Base-by-base conservation (phyloP, 2,888 invertebrate species). In the Sarcophaga variegata region DNA sequence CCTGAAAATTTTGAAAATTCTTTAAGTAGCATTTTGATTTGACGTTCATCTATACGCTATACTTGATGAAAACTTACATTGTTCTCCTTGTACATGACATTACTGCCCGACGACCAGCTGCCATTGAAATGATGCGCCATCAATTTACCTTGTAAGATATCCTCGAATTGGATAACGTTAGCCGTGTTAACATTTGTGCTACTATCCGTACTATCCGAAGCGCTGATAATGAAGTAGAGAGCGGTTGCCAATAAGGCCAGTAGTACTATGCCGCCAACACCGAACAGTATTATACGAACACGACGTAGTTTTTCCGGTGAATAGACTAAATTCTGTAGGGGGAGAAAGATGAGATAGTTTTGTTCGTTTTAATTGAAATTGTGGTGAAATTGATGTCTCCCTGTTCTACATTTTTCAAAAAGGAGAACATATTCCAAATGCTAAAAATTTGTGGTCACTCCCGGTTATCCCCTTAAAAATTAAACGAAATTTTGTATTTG, bases 91-190 rank as follows among this genome's bases (percentile, higher is more conserved):
- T 95, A 97, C 88, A 96, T 92, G 85, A 97, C 94, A 90, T 95
- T 95, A 86, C 94, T 94, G 90, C 95, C 97, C 92, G 96, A 95
- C 82, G 97, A 94, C 97, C 97, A 98, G 70, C 96, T 95, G 77
- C 96, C 97, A 93, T 97, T 97, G 92, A 97, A 97, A 64, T 95
- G 94, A 85, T 94, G 94, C 0, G 97, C 94, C 17, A 95, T 93
- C 87, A 96, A 95, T 85, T 94, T 95, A 70, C 97, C 96, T 60
- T 94, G 94, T 22, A 97, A 94, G 89, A 97, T 94, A 89, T 97
- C 97, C 85, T 96, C 96, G 85, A 97, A 88, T 78, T 92, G 88
- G n/a, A 94, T 78, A 94, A 94, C 89, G 96, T 93, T 91, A 78
- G 17, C 17, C 8, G 17, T 62, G 0, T 8, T 22, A 2, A 1